phyloP scores from a whole-genome alignment of 2,113 vertebrate species.

The Passer montanus region DNA sequence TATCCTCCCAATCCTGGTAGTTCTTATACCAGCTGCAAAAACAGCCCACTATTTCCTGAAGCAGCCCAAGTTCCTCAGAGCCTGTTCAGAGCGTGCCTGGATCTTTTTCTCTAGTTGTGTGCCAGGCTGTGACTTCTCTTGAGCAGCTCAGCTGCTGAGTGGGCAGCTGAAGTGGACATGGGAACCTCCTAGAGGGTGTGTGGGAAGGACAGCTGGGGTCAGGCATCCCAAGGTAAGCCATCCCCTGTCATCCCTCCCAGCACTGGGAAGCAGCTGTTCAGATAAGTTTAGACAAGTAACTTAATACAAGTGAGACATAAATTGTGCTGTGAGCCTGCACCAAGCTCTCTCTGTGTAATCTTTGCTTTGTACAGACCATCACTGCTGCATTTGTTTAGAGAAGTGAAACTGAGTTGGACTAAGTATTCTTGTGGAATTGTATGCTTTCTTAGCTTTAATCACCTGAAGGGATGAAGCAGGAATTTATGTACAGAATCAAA shows the following conservation, averaged over 20 bases:
- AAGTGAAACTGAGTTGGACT: not conserved
- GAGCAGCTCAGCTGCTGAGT: not conserved
- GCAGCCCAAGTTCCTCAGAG: not conserved
- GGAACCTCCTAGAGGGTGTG: not conserved
- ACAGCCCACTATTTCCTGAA: not conserved
- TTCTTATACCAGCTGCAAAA: not conserved
- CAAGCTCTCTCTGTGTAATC: not conserved
- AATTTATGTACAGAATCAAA: not conserved
- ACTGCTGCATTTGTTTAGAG: not conserved
- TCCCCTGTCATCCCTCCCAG: not conserved
- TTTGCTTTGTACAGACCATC: not conserved
- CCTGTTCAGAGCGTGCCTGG: not conserved
- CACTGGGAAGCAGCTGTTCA: not conserved
- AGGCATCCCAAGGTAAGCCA: not conserved
- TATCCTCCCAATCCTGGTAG: not conserved
- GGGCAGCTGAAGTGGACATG: not conserved
- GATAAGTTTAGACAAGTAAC: slow-evolving; percentile 17
- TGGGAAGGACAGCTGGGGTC: not conserved
- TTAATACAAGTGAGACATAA: not conserved
- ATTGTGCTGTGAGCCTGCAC: not conserved
- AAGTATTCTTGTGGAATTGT: not conserved
- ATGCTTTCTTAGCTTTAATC: not conserved
- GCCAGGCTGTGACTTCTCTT: not conserved
- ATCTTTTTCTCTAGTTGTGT: not conserved
- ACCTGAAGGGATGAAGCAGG: not conserved